Evolutionary conservation across 1,140 invertebrate genomes (phyloP), one percentile per base, ranked within the genome.

Genomic region (Heliconius himera): DNA sequence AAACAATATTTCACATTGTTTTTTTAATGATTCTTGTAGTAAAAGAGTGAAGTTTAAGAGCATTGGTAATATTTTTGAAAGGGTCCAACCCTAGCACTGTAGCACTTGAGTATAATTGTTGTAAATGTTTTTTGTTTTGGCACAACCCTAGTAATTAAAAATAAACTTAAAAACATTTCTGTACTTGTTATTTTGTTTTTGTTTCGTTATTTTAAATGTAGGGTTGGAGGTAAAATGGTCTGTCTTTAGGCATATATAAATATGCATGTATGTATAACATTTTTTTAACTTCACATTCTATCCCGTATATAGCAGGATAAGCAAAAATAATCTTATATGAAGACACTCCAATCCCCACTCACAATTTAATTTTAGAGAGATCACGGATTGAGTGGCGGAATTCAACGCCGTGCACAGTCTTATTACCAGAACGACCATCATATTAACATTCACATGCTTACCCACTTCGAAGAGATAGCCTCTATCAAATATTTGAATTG

Each of bases 171-270:
- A 60, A 60, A 60, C 54, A 60, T 60, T 60, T 60, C 54, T 60
- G 54, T 60, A 60, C 8, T 60, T 60, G 54, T 60, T 60, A 60
- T 60, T 60, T 60, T 60, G 54, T 60, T 60, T 60, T 60, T 60
- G 54, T 60, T 60, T 60, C n/a, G n/a, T 60, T 60, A 60, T 60
- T 60, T 60, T 60, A 60, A 60, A 60, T 60, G n/a, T 60, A 60
- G 54, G n/a, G 54, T 60, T 60, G n/a, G 54, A 22, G n/a, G n/a
- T 60, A 51, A 51, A 51, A 51, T 51, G 18, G 49, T 18, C 49
- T 51, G 41, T 54, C 18, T 54, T 18, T n/a, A 54, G 18, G 18
- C 8, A 54, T 54, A 60, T 9, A 22, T 60, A 60, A 9, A 60
- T 22, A 60, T 0, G 16, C 1, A 51, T 20, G 18, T 51, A 51